Evolutionary conservation across 2,888 invertebrate genomes (phyloP).

Genomic region (Oligia fasciuncula): DNA sequence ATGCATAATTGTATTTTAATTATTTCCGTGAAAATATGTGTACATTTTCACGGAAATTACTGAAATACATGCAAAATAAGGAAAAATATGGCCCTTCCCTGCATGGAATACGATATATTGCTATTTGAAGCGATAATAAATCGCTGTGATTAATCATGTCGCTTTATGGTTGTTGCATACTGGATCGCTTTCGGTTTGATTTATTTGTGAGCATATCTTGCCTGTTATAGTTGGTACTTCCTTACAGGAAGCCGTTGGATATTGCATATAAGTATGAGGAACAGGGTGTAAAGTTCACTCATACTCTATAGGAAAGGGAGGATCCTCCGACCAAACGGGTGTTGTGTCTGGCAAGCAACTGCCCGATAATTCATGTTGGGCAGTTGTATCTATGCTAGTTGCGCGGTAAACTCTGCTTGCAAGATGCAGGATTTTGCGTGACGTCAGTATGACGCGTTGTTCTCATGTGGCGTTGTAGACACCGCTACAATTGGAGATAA

Average conservation of each 20-base stretch:
- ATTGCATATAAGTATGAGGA: not conserved
- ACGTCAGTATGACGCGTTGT: no score
- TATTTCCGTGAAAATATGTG: no score
- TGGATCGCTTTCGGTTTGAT: not conserved
- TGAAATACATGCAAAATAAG: constrained; percentile 8
- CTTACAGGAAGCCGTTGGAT: not conserved
- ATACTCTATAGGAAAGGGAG: no score
- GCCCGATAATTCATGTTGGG: no score
- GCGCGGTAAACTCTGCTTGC: no score
- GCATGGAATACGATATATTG: constrained; percentile 36
- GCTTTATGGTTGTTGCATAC: constrained; percentile 25
- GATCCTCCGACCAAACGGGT: no score
- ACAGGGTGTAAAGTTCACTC: no score
- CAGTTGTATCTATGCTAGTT: no score
- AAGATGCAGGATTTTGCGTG: no score
- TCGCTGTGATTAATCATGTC: constrained; percentile 46
- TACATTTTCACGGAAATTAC: constrained; percentile 12
- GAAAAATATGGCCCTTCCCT: constrained; percentile 14
- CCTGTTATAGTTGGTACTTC: not conserved
- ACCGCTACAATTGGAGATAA: not conserved
- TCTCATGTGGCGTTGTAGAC: no score
- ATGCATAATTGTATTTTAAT: no score
- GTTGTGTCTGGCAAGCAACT: no score
- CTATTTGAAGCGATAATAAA: constrained; percentile 44
- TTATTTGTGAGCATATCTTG: constrained; percentile 21